phyloP scores from a whole-genome alignment of 2,888 invertebrate species.

The Spialia ferax region DNA sequence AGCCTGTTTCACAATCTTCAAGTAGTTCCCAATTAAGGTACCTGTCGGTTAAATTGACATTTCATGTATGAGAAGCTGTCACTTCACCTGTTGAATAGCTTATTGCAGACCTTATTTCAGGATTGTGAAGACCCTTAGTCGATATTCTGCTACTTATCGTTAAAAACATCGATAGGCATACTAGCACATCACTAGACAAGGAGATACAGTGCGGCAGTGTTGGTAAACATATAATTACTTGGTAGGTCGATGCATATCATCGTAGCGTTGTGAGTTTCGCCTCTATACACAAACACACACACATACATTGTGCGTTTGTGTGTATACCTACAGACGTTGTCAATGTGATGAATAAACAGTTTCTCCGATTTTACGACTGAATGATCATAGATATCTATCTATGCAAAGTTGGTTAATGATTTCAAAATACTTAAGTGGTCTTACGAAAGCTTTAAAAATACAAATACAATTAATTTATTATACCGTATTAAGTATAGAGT shows the following conservation, averaged over 20 bases:
- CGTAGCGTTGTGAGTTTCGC: conserved; percentile 51
- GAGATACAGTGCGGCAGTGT: conserved; percentile 61
- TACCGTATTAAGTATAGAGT: too few species aligned
- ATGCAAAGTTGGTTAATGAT: conserved; percentile 79
- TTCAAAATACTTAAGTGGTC: conserved; percentile 65
- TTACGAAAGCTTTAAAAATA: conserved; percentile 50
- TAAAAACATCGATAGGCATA: not conserved
- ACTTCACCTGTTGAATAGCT: too few species aligned
- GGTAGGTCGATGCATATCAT: conserved; percentile 85
- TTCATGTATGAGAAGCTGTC: too few species aligned
- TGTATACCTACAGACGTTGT: conserved; percentile 59
- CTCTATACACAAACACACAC: conserved; percentile 54
- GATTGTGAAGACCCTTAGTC: too few species aligned
- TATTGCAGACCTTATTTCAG: too few species aligned
- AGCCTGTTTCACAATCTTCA: too few species aligned
- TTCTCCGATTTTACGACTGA: conserved; percentile 84
- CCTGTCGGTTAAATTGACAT: too few species aligned
- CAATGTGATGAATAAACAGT: conserved; percentile 84
- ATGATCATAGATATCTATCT: conserved; percentile 80
- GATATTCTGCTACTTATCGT: not conserved
- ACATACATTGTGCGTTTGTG: conserved; percentile 51
- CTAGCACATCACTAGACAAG: conserved; percentile 46
- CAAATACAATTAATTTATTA: too few species aligned
- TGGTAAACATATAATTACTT: conserved; percentile 86
- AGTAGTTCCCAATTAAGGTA: too few species aligned